Percentiles rank a stretch among this genome's conserved stretches.
Evolutionary conservation across 2,888 invertebrate genomes (phyloP).

Genomic region (Notodonta ziczac): DNA sequence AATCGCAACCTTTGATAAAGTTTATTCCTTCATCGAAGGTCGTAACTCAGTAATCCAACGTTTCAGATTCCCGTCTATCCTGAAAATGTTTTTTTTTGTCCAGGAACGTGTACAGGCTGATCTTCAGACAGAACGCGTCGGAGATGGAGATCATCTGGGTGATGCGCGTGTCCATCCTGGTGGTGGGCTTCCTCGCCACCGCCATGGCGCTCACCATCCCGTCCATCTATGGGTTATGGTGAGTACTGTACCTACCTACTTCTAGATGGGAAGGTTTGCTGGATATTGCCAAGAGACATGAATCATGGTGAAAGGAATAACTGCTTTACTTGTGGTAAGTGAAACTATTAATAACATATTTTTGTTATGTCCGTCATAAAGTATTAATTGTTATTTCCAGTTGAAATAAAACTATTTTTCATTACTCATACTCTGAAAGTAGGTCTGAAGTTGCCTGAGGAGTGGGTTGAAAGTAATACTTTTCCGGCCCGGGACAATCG

Average conservation of each 20-base stretch:
- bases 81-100: not conserved
- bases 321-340: no score
- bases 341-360: no score
- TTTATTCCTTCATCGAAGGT: no score
- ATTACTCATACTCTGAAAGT: no score
- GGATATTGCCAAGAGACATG: not conserved
- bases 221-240: slow-evolving; percentile 99
- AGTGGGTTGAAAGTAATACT: no score
- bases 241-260: slow-evolving; percentile 43
- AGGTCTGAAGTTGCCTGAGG: no score
- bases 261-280: not conserved
- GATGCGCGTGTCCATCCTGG: slow-evolving; percentile 95
- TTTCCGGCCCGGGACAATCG: no score
- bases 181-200: slow-evolving; percentile 96
- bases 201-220: slow-evolving; percentile 98
- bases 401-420: no score
- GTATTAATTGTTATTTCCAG: no score
- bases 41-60: not conserved
- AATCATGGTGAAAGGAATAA: not conserved
- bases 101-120: slow-evolving; percentile 98
- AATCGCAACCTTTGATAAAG: no score
- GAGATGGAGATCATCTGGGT: slow-evolving; percentile 99
- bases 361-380: no score
- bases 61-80: not conserved
- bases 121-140: slow-evolving; percentile 97